phyloP scores from a whole-genome alignment of 2,113 vertebrate species.

The Anhinga rufa region DNA sequence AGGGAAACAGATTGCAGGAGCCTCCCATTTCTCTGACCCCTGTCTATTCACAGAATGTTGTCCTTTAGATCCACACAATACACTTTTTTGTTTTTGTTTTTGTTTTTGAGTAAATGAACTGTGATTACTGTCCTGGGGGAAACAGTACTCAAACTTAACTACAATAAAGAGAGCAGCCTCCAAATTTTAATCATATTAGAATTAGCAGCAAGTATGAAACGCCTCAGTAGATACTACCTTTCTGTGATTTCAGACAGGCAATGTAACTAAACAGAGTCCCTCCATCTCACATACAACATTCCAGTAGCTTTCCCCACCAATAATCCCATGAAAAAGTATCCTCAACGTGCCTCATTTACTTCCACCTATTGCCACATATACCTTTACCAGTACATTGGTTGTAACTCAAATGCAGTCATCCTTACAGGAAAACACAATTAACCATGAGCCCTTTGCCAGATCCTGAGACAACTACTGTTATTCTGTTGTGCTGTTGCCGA shows the following conservation, averaged over 20 bases:
- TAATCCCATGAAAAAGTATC: not conserved
- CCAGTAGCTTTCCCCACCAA: not conserved
- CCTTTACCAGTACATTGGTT: too few relatives aligned
- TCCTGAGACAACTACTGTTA: not conserved
- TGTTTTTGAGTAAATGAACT: not conserved
- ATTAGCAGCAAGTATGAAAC: not conserved
- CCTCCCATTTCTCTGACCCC: not conserved
- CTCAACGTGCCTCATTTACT: not conserved
- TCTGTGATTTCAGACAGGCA: not conserved
- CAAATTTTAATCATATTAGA: not conserved
- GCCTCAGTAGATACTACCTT: not conserved
- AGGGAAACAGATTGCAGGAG: not conserved
- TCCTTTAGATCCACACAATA: not conserved
- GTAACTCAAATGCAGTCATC: not conserved
- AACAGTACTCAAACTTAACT: not conserved
- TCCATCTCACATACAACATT: not conserved
- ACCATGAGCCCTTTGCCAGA: not conserved
- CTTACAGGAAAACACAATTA: not conserved
- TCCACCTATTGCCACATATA: not conserved
- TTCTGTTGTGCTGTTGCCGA: not conserved
- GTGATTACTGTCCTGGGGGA: not conserved
- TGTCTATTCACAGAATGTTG: not conserved
- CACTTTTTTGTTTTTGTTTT: too few relatives aligned
- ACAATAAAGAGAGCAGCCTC: not conserved
- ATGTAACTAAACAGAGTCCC: not conserved